Percentiles rank a stretch among this genome's conserved stretches.
Conservation (phyloP, 1,140 invertebrate species). For the Trachymyrmex septentrionalis region DNA sequence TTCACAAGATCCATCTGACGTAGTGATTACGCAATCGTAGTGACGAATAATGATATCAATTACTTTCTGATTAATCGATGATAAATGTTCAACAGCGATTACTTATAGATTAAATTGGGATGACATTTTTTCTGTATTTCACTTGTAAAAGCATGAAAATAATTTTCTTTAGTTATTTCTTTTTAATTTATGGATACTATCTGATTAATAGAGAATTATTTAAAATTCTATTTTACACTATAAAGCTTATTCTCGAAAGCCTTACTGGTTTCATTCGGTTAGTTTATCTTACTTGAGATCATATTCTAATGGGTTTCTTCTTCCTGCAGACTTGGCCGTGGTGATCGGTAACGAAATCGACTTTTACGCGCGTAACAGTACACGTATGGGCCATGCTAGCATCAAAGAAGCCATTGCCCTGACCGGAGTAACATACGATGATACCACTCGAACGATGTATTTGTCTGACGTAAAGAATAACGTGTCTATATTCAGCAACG, state of each 20-base stretch:
- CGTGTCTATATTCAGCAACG: constrained; percentile 89
- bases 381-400: constrained; percentile 84
- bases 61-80: constrained; percentile 14
- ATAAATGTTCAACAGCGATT: not conserved
- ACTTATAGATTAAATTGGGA: constrained; percentile 1
- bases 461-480: constrained; percentile 88
- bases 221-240: not conserved
- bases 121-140: not conserved
- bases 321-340: constrained; percentile 90
- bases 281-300: not conserved
- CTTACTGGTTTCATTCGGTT: not conserved
- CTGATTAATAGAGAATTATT: not conserved
- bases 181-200: not conserved
- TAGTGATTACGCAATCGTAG: constrained; percentile 5
- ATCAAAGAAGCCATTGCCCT: constrained; percentile 83
- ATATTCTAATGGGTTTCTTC: constrained; percentile 9
- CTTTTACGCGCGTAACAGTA: constrained; percentile 88
- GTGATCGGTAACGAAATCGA: constrained; percentile 89
- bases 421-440: constrained; percentile 89
- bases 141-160: not conserved
- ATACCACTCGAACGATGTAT: constrained; percentile 88
- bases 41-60: not conserved
- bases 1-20: not conserved
- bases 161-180: not conserved
- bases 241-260: not conserved